Evolutionary conservation across 2,888 invertebrate species (phyloP).

Genomic region (Patella pellucida): DNA sequence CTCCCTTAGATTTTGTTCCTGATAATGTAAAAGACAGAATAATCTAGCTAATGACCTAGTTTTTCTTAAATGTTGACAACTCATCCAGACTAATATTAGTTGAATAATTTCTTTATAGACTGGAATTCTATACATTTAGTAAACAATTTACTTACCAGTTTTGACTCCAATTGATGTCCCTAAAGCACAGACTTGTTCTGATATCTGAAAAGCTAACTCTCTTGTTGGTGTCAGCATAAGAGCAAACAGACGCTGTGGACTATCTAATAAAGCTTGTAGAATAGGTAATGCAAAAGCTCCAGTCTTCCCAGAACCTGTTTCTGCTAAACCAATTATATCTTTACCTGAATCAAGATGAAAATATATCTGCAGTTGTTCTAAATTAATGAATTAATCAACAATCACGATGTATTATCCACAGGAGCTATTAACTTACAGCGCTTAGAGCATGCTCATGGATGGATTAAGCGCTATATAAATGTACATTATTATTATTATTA

Average conservation of each 20-base stretch:
- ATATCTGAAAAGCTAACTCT: constrained; percentile 97
- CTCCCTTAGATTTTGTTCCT: no score
- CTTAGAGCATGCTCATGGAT: no score
- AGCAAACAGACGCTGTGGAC: constrained; percentile 90
- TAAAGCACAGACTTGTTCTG: constrained; percentile 97
- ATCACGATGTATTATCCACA: no score
- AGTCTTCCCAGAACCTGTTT: constrained; percentile 95
- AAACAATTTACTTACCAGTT: constrained; percentile 74
- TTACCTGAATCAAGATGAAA: constrained; percentile 76
- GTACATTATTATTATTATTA: no score
- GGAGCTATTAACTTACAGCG: no score
- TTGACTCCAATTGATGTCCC: constrained; percentile 91
- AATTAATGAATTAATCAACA: no score
- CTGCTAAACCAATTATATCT: constrained; percentile 83
- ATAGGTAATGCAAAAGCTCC: constrained; percentile 98
- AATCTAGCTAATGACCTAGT: neutral
- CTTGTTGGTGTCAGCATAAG: constrained; percentile 92
- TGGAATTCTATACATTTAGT: neutral
- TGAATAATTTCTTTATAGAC: no score
- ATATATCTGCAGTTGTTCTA: neutral
- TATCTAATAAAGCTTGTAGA: constrained; percentile 88
- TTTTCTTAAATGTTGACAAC: neutral
- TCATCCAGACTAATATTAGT: no score
- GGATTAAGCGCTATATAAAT: no score
- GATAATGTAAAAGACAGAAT: no score